Conservation (phyloP, 2,113 vertebrate genomes). For the Misgurnus anguillicaudatus region DNA sequence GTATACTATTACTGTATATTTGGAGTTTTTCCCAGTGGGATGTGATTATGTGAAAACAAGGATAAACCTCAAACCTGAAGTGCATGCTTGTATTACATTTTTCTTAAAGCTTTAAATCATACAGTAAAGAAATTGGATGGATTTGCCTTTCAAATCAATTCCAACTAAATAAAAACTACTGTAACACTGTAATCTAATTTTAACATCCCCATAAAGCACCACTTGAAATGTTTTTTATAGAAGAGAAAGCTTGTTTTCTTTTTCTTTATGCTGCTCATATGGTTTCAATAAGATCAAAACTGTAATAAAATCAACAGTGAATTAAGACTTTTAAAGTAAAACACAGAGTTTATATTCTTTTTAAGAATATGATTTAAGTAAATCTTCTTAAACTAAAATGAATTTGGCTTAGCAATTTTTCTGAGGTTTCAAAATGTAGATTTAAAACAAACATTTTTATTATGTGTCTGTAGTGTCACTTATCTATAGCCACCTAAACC, state of each 20-base stretch:
- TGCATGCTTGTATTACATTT: not conserved
- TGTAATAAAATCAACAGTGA: not conserved
- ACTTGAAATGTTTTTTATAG: slow-evolving; percentile 12
- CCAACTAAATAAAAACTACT: slow-evolving; percentile 15
- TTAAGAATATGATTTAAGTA: no score
- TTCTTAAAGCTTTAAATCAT: slow-evolving; percentile 6
- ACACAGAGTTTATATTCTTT: no score
- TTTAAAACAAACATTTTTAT: not conserved
- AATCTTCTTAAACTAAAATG: slow-evolving; percentile 1
- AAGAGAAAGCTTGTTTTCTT: slow-evolving; percentile 45
- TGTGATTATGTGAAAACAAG: not conserved
- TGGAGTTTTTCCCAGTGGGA: not conserved
- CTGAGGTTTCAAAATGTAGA: not conserved
- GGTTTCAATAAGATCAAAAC: slow-evolving; percentile 52
- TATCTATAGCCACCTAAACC: slow-evolving; percentile 16
- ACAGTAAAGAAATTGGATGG: slow-evolving; percentile 5
- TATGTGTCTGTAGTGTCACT: not conserved
- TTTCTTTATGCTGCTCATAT: slow-evolving; percentile 39
- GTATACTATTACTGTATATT: slow-evolving; percentile 23
- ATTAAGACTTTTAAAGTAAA: no score
- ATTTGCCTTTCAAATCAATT: slow-evolving; percentile 17
- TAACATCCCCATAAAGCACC: slow-evolving; percentile 30
- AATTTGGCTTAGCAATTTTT: slow-evolving; percentile 21
- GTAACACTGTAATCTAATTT: slow-evolving; percentile 35
- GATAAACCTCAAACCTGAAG: slow-evolving; percentile 8